Evolutionary conservation across 2,888 invertebrate species (phyloP).

Genomic region (Seira sanloemensis): DNA sequence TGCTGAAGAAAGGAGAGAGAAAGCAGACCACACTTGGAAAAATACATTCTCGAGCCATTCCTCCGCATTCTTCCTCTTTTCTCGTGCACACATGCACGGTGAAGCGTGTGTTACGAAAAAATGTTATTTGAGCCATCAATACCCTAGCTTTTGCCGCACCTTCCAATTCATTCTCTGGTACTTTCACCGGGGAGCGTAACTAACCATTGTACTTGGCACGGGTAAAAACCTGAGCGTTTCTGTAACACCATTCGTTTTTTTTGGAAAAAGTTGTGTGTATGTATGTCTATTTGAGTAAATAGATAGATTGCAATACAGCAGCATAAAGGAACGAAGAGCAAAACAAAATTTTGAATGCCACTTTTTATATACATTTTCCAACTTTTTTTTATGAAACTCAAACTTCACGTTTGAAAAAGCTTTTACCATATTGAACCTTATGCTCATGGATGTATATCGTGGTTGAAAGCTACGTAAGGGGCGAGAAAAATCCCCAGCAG

Average conservation of each 20-base stretch:
- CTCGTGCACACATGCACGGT: not conserved
- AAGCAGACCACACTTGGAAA: not conserved
- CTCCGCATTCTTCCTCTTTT: constrained; percentile 31
- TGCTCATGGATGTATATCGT: not conserved
- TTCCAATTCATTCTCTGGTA: constrained; percentile 33
- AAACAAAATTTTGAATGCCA: constrained; percentile 5
- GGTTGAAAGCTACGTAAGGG: too few relatives aligned
- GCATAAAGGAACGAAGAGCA: not conserved
- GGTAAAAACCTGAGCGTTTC: not conserved
- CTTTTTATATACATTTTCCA: not conserved
- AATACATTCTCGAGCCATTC: not conserved
- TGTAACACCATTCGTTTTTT: not conserved
- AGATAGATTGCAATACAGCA: not conserved
- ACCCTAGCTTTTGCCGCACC: constrained; percentile 61
- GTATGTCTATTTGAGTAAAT: not conserved
- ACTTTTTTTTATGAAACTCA: not conserved
- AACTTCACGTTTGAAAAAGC: not conserved
- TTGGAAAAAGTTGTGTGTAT: not conserved
- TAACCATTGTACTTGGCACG: not conserved
- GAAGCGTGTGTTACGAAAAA: not conserved
- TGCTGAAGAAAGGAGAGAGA: constrained; percentile 2
- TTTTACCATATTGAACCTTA: constrained; percentile 10
- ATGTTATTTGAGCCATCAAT: constrained; percentile 45
- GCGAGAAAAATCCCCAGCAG: not conserved
- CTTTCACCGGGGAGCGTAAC: not conserved